Percentiles rank a stretch among this genome's conserved stretches.
Conservation (phyloP, 30 jellyfish, hydroid and myxozoan genomes). For the Aurelia sp. region DNA sequence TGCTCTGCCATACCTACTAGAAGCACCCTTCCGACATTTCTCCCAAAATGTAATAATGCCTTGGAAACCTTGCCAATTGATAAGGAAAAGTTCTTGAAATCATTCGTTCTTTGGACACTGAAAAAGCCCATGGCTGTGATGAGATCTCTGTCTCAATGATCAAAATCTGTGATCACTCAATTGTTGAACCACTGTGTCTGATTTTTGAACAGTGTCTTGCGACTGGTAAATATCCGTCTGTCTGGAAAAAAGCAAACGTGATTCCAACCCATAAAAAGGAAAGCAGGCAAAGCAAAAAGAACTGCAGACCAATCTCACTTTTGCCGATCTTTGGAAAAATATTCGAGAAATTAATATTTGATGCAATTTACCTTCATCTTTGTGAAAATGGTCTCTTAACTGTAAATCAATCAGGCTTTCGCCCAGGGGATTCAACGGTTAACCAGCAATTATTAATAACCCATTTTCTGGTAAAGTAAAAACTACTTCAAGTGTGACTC, state of each 20-base stretch:
- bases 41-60: not conserved
- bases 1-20: not conserved
- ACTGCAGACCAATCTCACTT: not conserved
- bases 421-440: no score
- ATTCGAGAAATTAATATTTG: no score
- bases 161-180: not conserved
- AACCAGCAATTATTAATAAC: no score
- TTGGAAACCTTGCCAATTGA: not conserved
- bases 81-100: not conserved
- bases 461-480: no score
- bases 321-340: not conserved
- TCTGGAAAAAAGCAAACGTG: no score
- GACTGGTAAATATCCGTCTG: not conserved
- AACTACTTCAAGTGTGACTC: no score
- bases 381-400: no score
- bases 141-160: not conserved
- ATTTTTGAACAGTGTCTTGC: not conserved
- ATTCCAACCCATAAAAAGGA: no score
- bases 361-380: no score
- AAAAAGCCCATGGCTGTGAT: conserved; percentile 2
- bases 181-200: not conserved
- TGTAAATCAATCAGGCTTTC: no score
- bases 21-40: not conserved
- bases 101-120: not conserved
- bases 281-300: no score